Conservation (phyloP, 2,797 vertebrate genomes). For the Ficedula albicollis region DNA sequence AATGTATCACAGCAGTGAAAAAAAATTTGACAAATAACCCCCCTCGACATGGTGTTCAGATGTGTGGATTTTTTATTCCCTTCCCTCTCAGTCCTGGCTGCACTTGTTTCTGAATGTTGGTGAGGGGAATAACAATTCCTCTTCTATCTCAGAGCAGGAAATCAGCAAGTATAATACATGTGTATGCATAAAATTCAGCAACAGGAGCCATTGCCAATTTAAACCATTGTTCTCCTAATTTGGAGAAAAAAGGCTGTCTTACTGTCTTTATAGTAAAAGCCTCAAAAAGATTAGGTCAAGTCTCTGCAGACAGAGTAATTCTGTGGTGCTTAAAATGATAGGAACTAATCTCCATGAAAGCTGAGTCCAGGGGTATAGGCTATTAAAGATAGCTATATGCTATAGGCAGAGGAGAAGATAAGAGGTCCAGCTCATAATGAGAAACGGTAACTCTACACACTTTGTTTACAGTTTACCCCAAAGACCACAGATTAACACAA, state of each 20-base stretch:
- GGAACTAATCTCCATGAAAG: conserved; percentile 71
- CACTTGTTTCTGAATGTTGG: background rate
- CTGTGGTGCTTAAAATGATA: conserved; percentile 66
- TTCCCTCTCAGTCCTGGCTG: background rate
- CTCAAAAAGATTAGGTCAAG: conserved; percentile 71
- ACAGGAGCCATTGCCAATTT: conserved; percentile 53
- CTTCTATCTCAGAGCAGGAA: conserved; percentile 7
- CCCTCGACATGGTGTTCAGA: background rate
- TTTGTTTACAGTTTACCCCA: conserved; percentile 75
- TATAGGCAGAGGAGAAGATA: conserved; percentile 65
- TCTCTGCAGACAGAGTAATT: conserved; percentile 72
- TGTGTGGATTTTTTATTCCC: background rate
- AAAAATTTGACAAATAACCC: conserved; percentile 23
- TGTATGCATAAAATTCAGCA: conserved; percentile 50
- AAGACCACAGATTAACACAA: conserved; percentile 77
- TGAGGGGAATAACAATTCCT: background rate
- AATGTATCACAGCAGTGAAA: conserved; percentile 13
- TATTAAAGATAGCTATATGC: conserved; percentile 65
- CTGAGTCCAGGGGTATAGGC: conserved; percentile 52
- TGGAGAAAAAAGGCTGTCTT: conserved; percentile 54
- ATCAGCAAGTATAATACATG: conserved; percentile 43
- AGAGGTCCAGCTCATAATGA: conserved; percentile 69
- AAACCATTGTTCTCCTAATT: conserved; percentile 57
- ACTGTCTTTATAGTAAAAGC: conserved; percentile 54
- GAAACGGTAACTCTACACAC: conserved; percentile 72